Percentiles rank a stretch among this genome's conserved stretches.
phyloP scores from a whole-genome alignment of 2,113 vertebrate species.

The Oriolus oriolus region DNA sequence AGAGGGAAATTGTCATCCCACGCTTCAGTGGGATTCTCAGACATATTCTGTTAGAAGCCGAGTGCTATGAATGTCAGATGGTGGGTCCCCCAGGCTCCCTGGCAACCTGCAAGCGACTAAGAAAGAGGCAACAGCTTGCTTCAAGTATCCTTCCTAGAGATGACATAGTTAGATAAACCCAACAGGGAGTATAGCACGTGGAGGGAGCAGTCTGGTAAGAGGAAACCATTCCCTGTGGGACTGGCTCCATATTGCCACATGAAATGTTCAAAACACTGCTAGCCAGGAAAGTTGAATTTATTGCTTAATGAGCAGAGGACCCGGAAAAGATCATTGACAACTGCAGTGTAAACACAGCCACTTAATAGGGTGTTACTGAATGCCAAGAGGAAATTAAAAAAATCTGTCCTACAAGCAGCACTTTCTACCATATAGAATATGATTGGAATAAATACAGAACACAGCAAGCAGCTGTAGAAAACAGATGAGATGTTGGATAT shows the following conservation, averaged over 20 bases:
- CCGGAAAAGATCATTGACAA: constrained; percentile 59
- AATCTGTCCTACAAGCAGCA: constrained; percentile 33
- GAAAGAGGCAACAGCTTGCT: constrained; percentile 60
- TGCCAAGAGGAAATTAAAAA: constrained; percentile 55
- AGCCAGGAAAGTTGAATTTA: constrained; percentile 61
- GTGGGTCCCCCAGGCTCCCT: constrained; percentile 52
- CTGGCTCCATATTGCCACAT: constrained; percentile 37
- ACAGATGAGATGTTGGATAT: constrained; percentile 19
- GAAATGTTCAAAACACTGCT: constrained; percentile 49
- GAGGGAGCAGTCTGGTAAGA: constrained; percentile 58
- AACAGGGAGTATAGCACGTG: constrained; percentile 40
- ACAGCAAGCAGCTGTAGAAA: constrained; percentile 13
- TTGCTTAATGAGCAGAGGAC: constrained; percentile 61
- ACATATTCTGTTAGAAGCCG: neutral
- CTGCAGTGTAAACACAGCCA: constrained; percentile 55
- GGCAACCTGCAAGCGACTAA: constrained; percentile 31
- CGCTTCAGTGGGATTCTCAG: constrained; percentile 40
- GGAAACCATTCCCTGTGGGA: constrained; percentile 52
- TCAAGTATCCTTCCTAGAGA: constrained; percentile 46
- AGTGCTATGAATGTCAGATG: constrained; percentile 38
- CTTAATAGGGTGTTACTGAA: constrained; percentile 36
- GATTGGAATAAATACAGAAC: constrained; percentile 1
- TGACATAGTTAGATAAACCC: constrained; percentile 54
- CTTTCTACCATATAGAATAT: constrained; percentile 15
- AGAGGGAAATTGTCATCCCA: neutral